A percentile compares a stretch with the other conserved stretches of the same genome.
Evolutionary conservation across 2,797 vertebrate species (phyloP).

Genomic region (Lates japonicus): DNA sequence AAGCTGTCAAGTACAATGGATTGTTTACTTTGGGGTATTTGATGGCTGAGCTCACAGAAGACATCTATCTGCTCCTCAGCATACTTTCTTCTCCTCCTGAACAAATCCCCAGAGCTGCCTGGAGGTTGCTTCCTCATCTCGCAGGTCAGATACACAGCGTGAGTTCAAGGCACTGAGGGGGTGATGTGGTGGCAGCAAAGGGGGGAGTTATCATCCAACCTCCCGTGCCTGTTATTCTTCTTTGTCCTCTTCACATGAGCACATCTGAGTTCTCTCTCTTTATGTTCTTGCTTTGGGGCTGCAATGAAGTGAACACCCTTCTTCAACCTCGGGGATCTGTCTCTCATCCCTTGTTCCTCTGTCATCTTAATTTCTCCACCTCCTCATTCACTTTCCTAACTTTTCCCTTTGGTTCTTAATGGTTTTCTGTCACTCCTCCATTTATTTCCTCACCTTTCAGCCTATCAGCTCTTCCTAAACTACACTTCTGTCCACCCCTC

Average conservation of each 20-base stretch:
- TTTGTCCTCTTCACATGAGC: background rate
- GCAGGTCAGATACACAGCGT: conserved; percentile 18
- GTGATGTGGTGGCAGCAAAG: background rate
- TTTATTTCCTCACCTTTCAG: background rate
- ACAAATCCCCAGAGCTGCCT: conserved; percentile 11
- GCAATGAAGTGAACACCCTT: conserved; percentile 1
- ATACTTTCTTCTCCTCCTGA: background rate
- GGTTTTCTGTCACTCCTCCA: background rate
- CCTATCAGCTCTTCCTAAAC: background rate
- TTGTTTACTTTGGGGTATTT: conserved; percentile 38
- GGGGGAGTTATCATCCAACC: conserved; percentile 8
- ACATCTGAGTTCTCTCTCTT: background rate
- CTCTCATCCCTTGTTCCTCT: background rate
- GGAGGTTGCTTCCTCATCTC: conserved; percentile 1
- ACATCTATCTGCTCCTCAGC: conserved; percentile 28
- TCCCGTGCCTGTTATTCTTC: background rate
- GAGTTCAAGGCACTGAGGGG: background rate
- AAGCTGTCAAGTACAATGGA: conserved; percentile 30
- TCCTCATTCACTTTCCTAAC: background rate
- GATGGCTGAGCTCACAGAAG: conserved; percentile 28
- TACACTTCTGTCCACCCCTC: background rate
- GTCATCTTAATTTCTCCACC: background rate
- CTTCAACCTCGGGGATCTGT: background rate
- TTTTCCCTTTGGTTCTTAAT: background rate
- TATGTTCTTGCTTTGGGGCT: background rate